These are phyloP conservation scores for Ricordea florida DNA, from an alignment of 92 coral and sea anemone species.

Conservation along the genomic window DNA sequence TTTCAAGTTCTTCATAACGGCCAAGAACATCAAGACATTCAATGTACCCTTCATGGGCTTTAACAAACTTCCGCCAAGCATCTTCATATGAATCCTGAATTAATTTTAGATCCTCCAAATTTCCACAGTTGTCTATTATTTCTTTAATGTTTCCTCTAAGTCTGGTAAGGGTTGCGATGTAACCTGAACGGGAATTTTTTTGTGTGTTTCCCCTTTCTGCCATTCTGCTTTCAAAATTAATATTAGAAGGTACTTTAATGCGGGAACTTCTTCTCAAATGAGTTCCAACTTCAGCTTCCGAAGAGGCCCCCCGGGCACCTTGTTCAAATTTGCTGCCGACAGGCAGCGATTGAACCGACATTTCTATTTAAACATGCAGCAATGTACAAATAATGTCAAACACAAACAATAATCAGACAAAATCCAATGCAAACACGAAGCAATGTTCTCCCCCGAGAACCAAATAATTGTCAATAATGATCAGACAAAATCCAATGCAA, in stretches of 20 bases:
- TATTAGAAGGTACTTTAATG: neutral
- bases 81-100: conserved; percentile 1
- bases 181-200: neutral
- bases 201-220: neutral
- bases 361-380: neutral
- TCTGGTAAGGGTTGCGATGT: neutral
- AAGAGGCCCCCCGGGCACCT: neutral
- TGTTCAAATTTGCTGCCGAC: neutral
- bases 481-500: too few species aligned
- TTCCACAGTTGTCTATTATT: conserved; percentile 2
- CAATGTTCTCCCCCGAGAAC: neutral
- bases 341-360: neutral
- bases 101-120: neutral
- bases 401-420: too few species aligned
- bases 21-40: neutral
- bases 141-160: neutral
- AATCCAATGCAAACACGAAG: too few species aligned
- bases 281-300: neutral
- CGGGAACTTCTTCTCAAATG: neutral
- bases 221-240: neutral
- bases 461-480: too few species aligned
- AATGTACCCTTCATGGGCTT: conserved; percentile 20
- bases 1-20: neutral
- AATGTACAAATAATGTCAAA: neutral
- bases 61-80: conserved; percentile 19